These are phyloP conservation scores for Patella depressa DNA, from an alignment of 2,888 invertebrate genomes.

Conservation along the genomic window DNA sequence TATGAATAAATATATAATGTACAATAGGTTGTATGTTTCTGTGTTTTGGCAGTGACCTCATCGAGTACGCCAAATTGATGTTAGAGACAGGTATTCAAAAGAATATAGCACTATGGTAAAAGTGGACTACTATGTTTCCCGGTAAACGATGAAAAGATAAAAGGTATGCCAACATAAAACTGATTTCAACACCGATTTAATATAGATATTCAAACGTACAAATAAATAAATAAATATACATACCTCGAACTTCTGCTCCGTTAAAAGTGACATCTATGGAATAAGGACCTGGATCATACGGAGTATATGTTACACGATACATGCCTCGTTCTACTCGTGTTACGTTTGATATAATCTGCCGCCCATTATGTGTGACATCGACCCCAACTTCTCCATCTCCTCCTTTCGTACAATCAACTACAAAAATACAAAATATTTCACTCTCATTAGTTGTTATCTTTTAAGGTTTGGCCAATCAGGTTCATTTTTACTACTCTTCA, in stretches of 20 bases:
- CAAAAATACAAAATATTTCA: conserved; percentile 12
- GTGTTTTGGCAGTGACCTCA: too few species aligned
- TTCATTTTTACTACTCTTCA: too few species aligned
- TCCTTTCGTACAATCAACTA: conserved; percentile 89
- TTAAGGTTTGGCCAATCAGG: too few species aligned
- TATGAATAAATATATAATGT: too few species aligned
- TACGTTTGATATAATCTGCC: conserved; percentile 82
- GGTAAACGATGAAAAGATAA: too few species aligned
- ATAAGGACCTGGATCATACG: conserved; percentile 86
- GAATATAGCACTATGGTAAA: not conserved
- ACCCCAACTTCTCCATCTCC: conserved; percentile 93
- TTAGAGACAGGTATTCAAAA: too few species aligned
- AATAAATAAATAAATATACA: conserved; percentile 7
- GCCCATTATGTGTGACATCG: conserved; percentile 86
- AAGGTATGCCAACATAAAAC: too few species aligned
- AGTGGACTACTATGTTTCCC: not conserved
- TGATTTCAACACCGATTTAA: not conserved
- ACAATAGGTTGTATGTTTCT: too few species aligned
- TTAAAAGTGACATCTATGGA: conserved; percentile 73
- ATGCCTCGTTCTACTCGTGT: conserved; percentile 45
- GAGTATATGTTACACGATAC: conserved; percentile 82
- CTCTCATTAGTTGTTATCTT: too few species aligned
- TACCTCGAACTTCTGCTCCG: conserved; percentile 60
- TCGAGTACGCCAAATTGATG: too few species aligned
- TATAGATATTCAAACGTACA: not conserved